Conservation (phyloP, 2,113 vertebrate species). For the Ameiurus melas region DNA sequence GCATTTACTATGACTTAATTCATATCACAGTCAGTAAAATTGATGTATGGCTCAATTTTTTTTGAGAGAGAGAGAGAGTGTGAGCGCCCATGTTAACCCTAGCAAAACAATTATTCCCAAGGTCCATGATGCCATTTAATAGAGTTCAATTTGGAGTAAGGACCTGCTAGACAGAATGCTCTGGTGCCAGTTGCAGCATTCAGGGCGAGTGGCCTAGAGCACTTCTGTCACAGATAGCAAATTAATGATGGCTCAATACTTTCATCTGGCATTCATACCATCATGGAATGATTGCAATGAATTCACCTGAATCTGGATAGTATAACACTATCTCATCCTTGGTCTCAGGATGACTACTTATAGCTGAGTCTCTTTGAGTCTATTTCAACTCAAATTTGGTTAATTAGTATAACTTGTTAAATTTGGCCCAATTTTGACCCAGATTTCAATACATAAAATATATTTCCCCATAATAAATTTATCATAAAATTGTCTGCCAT, state of each 20-base stretch:
- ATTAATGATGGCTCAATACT: not conserved
- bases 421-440: not conserved
- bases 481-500: not conserved
- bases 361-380: no score
- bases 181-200: not conserved
- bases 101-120: not conserved
- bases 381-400: not conserved
- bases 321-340: not conserved
- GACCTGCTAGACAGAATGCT: not conserved
- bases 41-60: not conserved
- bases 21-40: not conserved
- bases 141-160: not conserved
- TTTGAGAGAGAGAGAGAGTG: not conserved
- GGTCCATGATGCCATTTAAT: not conserved
- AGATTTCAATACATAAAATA: not conserved
- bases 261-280: not conserved
- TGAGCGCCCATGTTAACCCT: not conserved
- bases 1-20: not conserved
- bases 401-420: not conserved
- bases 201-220: not conserved
- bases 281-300: not conserved
- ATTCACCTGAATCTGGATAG: not conserved
- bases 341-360: not conserved
- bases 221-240: not conserved
- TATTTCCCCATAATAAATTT: not conserved